Evolutionary conservation across 2,797 vertebrate genomes (phyloP).

Genomic region (Carapus acus): DNA sequence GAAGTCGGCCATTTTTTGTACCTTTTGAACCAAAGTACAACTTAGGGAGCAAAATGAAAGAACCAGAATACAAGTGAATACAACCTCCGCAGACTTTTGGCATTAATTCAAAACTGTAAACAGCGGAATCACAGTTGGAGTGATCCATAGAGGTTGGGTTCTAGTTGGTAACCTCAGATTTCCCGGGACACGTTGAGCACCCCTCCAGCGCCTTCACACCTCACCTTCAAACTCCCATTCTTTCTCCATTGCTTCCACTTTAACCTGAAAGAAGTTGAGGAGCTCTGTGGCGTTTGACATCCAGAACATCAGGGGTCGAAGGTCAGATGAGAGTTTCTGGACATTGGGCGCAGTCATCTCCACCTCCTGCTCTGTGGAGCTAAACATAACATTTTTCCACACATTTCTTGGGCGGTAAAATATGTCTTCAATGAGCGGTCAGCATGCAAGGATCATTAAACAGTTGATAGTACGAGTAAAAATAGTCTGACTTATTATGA

Average conservation of each 20-base stretch:
- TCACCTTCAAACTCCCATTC: slow-evolving; percentile 92
- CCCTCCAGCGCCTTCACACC: slow-evolving; percentile 20
- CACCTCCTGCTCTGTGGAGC: slow-evolving; percentile 75
- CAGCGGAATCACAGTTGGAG: too few relatives aligned
- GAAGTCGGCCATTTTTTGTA: too few relatives aligned
- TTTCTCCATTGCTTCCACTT: slow-evolving; percentile 85
- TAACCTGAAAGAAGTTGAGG: slow-evolving; percentile 89
- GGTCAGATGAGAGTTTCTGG: slow-evolving; percentile 82
- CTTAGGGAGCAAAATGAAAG: too few relatives aligned
- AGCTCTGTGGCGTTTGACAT: slow-evolving; percentile 93
- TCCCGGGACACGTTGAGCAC: too few relatives aligned
- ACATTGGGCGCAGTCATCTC: slow-evolving; percentile 75
- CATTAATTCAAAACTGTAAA: too few relatives aligned
- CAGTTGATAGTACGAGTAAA: slow-evolving; percentile 34
- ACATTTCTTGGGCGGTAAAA: too few relatives aligned
- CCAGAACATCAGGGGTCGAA: slow-evolving; percentile 90
- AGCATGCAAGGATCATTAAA: slow-evolving; percentile 10
- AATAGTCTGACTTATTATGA: slow-evolving; percentile 53
- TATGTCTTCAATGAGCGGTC: too few relatives aligned
- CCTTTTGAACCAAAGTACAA: too few relatives aligned
- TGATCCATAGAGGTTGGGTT: too few relatives aligned
- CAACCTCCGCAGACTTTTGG: too few relatives aligned
- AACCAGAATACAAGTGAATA: too few relatives aligned
- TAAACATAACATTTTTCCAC: slow-evolving; percentile 45
- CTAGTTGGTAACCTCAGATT: too few relatives aligned